phyloP scores from a whole-genome alignment of 2,888 invertebrate genomes.

The Tetranychus truncatus region DNA sequence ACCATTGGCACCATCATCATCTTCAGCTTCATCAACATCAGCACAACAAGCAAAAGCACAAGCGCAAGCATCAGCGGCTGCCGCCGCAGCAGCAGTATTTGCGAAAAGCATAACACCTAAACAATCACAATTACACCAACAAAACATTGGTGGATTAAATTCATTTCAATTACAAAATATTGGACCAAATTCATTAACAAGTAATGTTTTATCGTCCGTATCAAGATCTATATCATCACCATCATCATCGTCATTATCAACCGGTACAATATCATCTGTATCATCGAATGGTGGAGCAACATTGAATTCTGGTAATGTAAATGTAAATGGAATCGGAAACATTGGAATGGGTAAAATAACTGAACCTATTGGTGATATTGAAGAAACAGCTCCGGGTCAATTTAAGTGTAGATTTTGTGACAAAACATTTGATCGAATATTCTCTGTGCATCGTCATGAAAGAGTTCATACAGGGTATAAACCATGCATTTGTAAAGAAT shows the following conservation, averaged over 20 bases:
- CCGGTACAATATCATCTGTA: background rate
- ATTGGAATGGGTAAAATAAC: background rate
- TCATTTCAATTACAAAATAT: background rate
- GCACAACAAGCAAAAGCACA: background rate
- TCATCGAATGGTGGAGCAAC: background rate
- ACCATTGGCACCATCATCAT: background rate
- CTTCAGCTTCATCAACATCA: background rate
- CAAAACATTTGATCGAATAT: constrained; percentile 32
- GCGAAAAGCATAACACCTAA: background rate
- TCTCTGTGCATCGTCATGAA: constrained; percentile 33
- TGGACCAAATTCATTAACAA: background rate
- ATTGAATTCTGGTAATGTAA: background rate
- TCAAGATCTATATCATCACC: background rate
- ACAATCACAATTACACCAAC: background rate
- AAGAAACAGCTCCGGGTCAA: constrained; percentile 23
- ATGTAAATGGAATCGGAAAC: background rate
- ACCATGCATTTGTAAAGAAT: constrained; percentile 32
- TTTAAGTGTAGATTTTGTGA: constrained; percentile 31
- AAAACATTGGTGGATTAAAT: background rate
- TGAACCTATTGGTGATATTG: constrained; percentile 21
- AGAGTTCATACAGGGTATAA: constrained; percentile 33
- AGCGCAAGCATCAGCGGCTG: background rate
- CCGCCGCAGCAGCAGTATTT: background rate
- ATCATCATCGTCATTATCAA: background rate
- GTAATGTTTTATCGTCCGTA: no score